Evolutionary conservation across 2,797 vertebrate genomes (phyloP).

Genomic region (Pantherophis vulpinus): DNA sequence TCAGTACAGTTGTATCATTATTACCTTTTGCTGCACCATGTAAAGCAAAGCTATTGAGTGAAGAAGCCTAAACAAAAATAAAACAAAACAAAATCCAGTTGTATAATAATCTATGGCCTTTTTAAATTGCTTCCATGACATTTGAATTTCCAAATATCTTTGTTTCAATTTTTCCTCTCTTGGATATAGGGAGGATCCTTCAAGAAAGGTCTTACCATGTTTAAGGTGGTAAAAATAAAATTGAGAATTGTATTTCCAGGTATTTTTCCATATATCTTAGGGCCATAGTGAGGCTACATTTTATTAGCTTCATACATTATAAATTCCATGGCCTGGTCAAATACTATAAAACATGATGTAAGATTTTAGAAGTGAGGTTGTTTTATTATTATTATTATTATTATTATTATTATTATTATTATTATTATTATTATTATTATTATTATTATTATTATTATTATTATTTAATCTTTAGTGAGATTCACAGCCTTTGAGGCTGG

Average conservation of each 20-base stretch:
- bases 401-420: too few species aligned
- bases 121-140: not conserved
- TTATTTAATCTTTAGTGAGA: too few species aligned
- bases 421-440: too few species aligned
- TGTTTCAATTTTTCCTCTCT: not conserved
- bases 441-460: too few species aligned
- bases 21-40: not conserved
- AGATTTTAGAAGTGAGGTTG: constrained; percentile 14
- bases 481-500: too few species aligned
- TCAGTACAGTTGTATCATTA: not conserved
- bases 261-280: not conserved
- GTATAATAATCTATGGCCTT: not conserved
- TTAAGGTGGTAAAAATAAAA: not conserved
- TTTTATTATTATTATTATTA: too few species aligned
- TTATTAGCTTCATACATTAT: not conserved
- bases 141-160: not conserved
- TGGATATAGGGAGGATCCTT: not conserved
- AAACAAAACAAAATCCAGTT: not conserved
- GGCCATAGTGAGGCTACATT: not conserved
- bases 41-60: not conserved
- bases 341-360: not conserved
- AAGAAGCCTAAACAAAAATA: not conserved
- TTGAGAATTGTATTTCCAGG: constrained; percentile 9
- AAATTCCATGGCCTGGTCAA: constrained; percentile 5
- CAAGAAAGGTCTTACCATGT: not conserved